These are phyloP conservation scores for Anthopleura xanthogrammica DNA, from an alignment of 92 coral and sea anemone species.

Conservation along the genomic window DNA sequence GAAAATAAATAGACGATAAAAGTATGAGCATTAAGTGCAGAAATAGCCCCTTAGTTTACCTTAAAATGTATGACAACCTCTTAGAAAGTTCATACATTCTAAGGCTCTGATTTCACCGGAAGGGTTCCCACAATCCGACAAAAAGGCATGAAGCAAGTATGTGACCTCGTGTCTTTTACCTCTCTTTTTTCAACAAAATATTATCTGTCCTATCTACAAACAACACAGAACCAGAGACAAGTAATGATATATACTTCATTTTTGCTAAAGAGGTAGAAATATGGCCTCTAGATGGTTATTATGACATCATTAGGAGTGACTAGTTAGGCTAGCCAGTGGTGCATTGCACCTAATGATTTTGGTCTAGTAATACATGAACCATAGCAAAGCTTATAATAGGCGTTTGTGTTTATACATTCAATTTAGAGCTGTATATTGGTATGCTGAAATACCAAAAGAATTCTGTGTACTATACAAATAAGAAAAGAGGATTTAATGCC, in stretches of 20 bases:
- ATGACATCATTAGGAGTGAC: background rate
- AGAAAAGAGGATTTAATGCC: background rate
- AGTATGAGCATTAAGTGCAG: background rate
- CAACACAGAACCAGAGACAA: background rate
- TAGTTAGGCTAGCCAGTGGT: background rate
- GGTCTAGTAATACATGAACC: background rate
- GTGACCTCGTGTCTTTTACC: background rate
- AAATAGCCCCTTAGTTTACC: background rate
- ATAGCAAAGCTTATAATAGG: conserved; percentile 7
- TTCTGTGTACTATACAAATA: background rate
- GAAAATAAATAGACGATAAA: background rate
- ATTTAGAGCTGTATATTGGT: background rate
- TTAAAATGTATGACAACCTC: background rate
- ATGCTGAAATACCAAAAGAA: background rate
- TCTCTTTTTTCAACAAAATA: background rate
- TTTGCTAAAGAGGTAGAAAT: background rate
- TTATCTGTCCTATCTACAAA: background rate
- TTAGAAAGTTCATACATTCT: conserved; percentile 9
- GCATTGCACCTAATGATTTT: background rate
- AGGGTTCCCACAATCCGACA: background rate
- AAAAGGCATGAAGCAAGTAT: background rate
- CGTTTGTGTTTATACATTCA: conserved; percentile 2
- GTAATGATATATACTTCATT: background rate
- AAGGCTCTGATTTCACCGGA: conserved; percentile 24
- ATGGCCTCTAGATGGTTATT: background rate